phyloP scores from a whole-genome alignment of 2,113 vertebrate genomes.

The Dromiciops gliroides region DNA sequence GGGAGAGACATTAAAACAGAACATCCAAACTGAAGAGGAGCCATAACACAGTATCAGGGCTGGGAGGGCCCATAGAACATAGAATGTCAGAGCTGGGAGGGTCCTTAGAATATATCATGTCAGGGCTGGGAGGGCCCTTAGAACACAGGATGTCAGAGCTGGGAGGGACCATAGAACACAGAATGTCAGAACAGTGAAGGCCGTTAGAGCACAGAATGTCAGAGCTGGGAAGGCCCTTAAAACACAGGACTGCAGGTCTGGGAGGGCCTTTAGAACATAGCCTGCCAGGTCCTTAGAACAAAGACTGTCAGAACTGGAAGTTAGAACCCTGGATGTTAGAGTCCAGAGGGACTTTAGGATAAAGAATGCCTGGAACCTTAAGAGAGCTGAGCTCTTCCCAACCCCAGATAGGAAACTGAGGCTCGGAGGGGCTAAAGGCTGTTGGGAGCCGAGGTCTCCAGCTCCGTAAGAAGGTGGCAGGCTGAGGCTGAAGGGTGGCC shows the following conservation, averaged over 20 bases:
- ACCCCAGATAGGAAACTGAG: rapidly evolving
- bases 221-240: background rate
- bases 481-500: background rate
- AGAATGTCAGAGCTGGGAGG: background rate
- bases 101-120: background rate
- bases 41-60: background rate
- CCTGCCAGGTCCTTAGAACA: too few relatives aligned
- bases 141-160: too few relatives aligned
- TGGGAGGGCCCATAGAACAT: too few relatives aligned
- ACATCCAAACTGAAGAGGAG: too few relatives aligned
- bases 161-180: background rate
- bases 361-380: background rate
- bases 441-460: background rate
- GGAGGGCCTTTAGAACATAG: background rate
- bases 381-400: background rate
- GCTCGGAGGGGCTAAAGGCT: background rate
- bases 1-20: background rate
- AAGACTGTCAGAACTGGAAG: background rate
- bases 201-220: background rate
- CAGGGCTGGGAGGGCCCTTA: too few relatives aligned
- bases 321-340: too few relatives aligned
- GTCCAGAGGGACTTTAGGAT: background rate
- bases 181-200: background rate
- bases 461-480: background rate
- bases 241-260: background rate